phyloP scores from a whole-genome alignment of 2,797 vertebrate species.

The Pterois miles region DNA sequence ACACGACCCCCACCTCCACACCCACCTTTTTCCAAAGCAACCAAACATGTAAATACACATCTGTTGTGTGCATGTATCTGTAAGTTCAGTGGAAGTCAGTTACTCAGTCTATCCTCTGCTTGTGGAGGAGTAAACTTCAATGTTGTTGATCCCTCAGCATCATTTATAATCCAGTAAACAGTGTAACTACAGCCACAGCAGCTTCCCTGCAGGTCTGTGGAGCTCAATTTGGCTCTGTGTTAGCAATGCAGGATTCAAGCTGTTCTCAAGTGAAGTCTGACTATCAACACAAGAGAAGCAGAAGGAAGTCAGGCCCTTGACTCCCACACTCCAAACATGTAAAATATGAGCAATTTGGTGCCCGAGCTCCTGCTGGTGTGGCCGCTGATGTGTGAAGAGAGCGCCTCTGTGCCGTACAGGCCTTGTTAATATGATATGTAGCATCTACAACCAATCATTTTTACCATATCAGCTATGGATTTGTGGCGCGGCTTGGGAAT shows the following conservation, averaged over 20 bases:
- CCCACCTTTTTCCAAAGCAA: constrained; percentile 53
- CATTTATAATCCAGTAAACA: constrained; percentile 38
- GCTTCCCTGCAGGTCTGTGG: constrained; percentile 33
- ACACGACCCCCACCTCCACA: constrained; percentile 21
- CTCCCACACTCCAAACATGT: constrained; percentile 38
- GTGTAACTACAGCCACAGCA: constrained; percentile 4
- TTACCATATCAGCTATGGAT: constrained; percentile 60
- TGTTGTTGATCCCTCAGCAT: constrained; percentile 19
- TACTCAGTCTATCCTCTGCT: not conserved
- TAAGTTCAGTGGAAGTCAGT: constrained; percentile 3
- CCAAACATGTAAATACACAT: constrained; percentile 50
- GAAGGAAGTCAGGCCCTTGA: constrained; percentile 3
- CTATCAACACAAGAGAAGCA: constrained; percentile 12
- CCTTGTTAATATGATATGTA: constrained; percentile 50
- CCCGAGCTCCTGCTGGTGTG: constrained; percentile 26
- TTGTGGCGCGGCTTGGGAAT: constrained; percentile 51
- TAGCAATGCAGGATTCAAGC: constrained; percentile 15
- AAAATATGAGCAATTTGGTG: constrained; percentile 50
- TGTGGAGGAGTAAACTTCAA: constrained; percentile 8
- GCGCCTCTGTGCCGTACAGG: constrained; percentile 19
- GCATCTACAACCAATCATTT: constrained; percentile 58
- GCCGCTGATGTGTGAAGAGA: constrained; percentile 47
- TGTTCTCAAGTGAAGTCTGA: constrained; percentile 34
- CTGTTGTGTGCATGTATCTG: not conserved
- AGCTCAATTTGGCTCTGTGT: constrained; percentile 38